A percentile compares a stretch with the other conserved stretches of the same genome.
Evolutionary conservation across 2,113 vertebrate genomes (phyloP).

Genomic region (Ceyx margarethae): DNA sequence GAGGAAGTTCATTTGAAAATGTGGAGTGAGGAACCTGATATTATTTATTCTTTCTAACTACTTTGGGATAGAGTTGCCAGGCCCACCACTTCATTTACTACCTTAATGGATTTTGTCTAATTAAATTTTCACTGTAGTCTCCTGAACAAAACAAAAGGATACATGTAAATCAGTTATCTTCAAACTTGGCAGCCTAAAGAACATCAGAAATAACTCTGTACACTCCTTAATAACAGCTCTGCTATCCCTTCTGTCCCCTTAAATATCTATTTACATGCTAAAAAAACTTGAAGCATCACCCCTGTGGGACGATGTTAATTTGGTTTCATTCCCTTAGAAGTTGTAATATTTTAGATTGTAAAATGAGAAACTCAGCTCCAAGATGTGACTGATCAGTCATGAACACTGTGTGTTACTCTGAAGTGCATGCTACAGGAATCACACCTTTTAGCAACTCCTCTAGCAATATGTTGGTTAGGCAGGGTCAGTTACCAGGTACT

Average conservation of each 20-base stretch:
- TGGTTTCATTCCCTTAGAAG: not conserved
- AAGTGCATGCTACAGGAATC: not conserved
- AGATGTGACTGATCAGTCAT: not conserved
- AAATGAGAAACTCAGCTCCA: not conserved
- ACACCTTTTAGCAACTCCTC: not conserved
- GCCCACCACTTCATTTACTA: not conserved
- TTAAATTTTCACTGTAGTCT: not conserved
- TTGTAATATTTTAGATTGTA: not conserved
- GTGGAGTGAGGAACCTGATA: not conserved
- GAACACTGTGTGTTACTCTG: not conserved
- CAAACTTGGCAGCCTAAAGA: slow-evolving; percentile 26
- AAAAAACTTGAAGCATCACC: slow-evolving; percentile 13
- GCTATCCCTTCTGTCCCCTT: slow-evolving; percentile 32
- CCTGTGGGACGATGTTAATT: slow-evolving; percentile 15
- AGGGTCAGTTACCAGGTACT: not conserved
- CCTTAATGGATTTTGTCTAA: not conserved
- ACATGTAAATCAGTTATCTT: not conserved
- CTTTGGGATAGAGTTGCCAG: not conserved
- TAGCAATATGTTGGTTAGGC: not conserved
- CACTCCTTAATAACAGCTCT: slow-evolving; percentile 5
- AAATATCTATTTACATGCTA: slow-evolving; percentile 19
- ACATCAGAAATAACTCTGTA: slow-evolving; percentile 8
- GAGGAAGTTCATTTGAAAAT: slow-evolving; percentile 13
- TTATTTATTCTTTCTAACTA: not conserved
- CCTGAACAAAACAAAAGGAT: slow-evolving; percentile 19